Conservation (phyloP, 2,797 vertebrate genomes). For the Chaenodraco wilsoni region DNA sequence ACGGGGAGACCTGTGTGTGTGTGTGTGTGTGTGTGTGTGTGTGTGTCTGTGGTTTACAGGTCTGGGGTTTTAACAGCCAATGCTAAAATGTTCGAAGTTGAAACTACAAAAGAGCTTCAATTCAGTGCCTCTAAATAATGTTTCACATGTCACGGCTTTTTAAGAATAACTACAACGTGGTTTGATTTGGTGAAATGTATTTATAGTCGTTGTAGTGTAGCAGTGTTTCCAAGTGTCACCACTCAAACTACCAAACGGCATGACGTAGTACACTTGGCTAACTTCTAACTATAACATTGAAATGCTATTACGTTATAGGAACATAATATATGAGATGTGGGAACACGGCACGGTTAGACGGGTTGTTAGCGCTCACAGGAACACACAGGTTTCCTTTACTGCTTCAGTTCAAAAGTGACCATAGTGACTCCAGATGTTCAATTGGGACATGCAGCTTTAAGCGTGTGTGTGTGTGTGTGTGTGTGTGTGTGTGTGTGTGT, state of each 20-base stretch:
- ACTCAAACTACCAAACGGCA: no score
- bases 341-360: no score
- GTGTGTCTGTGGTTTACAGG: neutral
- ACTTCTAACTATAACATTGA: no score
- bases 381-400: no score
- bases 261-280: no score
- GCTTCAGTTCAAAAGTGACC: slow-evolving; percentile 10
- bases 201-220: no score
- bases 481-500: slow-evolving; percentile 16
- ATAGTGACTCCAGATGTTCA: slow-evolving; percentile 19
- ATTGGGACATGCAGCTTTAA: slow-evolving; percentile 16
- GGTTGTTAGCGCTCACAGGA: no score
- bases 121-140: neutral
- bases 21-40: slow-evolving; percentile 3
- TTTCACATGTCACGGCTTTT: neutral
- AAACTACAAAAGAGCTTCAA: neutral
- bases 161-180: no score
- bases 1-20: slow-evolving; percentile 38
- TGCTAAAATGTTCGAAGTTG: neutral
- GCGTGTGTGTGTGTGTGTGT: slow-evolving; percentile 33
- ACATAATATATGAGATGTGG: no score
- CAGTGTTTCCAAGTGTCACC: no score
- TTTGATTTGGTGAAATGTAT: no score
- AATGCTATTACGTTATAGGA: no score
- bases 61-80: slow-evolving; percentile 15